These are phyloP conservation scores for Andrena bucephala DNA, from an alignment of 2,888 invertebrate species.

Conservation along the genomic window DNA sequence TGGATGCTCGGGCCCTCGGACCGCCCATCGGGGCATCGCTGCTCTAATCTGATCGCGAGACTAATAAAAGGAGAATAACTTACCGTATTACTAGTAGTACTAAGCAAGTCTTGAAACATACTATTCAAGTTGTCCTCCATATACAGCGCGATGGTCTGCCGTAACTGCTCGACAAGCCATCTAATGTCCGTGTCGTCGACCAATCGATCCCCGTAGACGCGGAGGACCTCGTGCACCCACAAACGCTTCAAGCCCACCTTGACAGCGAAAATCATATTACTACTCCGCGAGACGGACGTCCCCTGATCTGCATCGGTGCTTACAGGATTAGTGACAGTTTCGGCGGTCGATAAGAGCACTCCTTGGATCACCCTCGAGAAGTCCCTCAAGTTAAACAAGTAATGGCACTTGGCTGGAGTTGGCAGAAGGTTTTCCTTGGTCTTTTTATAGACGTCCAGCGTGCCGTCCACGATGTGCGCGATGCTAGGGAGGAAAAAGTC, in stretches of 20 bases:
- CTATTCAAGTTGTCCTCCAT: constrained; percentile 90
- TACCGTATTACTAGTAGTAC: not conserved
- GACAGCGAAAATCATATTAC: constrained; percentile 40
- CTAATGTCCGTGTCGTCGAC: constrained; percentile 92
- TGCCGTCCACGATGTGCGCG: constrained; percentile 93
- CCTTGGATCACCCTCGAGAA: constrained; percentile 97
- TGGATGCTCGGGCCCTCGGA: too few species aligned
- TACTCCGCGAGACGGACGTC: not conserved
- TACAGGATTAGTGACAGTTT: constrained; percentile 92
- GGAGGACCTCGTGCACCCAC: constrained; percentile 97
- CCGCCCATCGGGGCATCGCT: too few species aligned
- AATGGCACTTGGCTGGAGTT: constrained; percentile 97
- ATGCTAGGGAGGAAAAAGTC: constrained; percentile 95
- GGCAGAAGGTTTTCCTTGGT: constrained; percentile 93
- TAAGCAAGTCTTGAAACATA: constrained; percentile 89
- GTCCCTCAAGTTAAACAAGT: constrained; percentile 97
- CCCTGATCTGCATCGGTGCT: not conserved
- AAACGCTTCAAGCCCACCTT: constrained; percentile 94
- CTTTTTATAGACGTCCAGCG: constrained; percentile 94
- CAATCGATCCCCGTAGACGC: constrained; percentile 97
- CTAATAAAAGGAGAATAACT: not conserved
- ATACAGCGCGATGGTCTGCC: constrained; percentile 87
- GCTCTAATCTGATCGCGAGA: not conserved
- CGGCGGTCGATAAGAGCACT: constrained; percentile 94
- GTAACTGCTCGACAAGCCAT: constrained; percentile 92